A percentile compares a stretch with the other conserved stretches of the same genome.
These are phyloP conservation scores for Zygaena filipendulae DNA, from an alignment of 2,888 invertebrate genomes.

Conservation along the genomic window DNA sequence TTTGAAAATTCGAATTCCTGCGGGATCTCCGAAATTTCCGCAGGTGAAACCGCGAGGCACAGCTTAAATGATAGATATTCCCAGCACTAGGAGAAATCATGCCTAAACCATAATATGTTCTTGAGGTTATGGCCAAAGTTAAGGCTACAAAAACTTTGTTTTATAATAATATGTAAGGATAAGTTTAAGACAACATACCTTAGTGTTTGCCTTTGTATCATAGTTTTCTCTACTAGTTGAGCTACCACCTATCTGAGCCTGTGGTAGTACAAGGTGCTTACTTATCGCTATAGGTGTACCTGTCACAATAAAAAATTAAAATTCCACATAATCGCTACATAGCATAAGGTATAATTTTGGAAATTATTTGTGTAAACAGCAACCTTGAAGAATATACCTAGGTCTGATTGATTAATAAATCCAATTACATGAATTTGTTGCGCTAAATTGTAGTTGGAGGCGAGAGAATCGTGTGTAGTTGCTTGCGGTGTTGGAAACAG, in stretches of 20 bases:
- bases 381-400: constrained; percentile 60
- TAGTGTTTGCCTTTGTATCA: constrained; percentile 48
- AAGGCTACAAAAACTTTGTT: no score
- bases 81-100: no score
- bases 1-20: no score
- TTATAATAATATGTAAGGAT: no score
- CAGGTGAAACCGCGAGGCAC: no score
- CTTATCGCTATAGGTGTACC: constrained; percentile 93
- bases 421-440: constrained; percentile 86
- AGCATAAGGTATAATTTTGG: no score
- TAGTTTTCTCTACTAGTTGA: constrained; percentile 52
- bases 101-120: no score
- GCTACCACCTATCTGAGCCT: constrained; percentile 53
- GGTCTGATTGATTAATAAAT: constrained; percentile 87
- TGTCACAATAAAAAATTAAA: constrained; percentile 21
- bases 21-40: no score
- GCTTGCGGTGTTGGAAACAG: constrained; percentile 63
- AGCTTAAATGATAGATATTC: no score
- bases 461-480: constrained; percentile 71
- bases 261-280: constrained; percentile 88
- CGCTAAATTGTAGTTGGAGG: constrained; percentile 70
- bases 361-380: background rate
- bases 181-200: no score
- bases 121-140: no score
- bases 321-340: no score